Evolutionary conservation across 2,113 vertebrate species (phyloP), one percentile per base, ranked within the genome.

Genomic region (Vidua chalybeata): DNA sequence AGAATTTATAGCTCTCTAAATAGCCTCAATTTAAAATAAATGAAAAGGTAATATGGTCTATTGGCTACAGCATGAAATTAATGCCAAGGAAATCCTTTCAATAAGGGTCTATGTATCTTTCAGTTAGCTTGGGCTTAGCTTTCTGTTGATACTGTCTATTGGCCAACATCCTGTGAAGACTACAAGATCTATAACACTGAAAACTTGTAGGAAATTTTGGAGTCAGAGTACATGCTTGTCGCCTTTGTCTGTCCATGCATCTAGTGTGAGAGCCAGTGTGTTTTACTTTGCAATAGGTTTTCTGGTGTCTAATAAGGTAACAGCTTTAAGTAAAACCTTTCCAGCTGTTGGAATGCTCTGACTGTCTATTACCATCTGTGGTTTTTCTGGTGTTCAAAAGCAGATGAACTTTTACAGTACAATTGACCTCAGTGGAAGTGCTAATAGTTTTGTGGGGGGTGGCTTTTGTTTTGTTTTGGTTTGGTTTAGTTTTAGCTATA

Each of bases 1-100:
- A 87, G 90, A 85, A 94, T 95, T 88, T 94, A 93, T 81, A 88
- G 49, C 72, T 84, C 91, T 93, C 59, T 68, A 84, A 91, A 86
- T 84, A 61, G 63, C 18, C 59, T 28, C 33, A 69, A 45, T 94
- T 88, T 59, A 86, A 93, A 96, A 86, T 19, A 93, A 94, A 91
- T 90, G 22, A 88, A 78, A 82, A 28, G 20, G 7, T 43, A 95
- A n/a, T 51, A 75, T 80, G 18, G 24, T 59, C 43, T 86, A 33
- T 80, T 88, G 22, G 41, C 37, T 92, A 33, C 20, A 86, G 79
- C 20, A 56, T 3, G 15, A 85, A 84, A 75, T 59, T 79, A 82
- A 82, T 89, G 74, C 46, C 52, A 71, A 90, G 46, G 68, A 93
- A 94, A 93, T 95, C 61, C 68, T 92, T 90, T 84, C 11, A 19